Evolutionary conservation across 2,797 vertebrate species (phyloP).

Genomic region (Chrosomus eos): DNA sequence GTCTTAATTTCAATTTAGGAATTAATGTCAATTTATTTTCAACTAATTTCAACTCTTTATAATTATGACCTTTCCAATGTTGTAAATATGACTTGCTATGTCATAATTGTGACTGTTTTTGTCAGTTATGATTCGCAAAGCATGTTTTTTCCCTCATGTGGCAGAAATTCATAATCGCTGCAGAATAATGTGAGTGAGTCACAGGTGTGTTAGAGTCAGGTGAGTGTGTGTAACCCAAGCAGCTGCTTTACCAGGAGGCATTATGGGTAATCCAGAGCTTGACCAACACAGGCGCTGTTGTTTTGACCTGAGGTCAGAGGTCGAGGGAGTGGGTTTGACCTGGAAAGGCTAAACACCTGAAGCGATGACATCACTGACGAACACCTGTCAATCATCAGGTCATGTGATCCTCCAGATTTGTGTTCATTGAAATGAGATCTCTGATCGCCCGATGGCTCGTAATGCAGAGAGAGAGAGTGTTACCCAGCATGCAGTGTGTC

Average conservation of each 20-base stretch:
- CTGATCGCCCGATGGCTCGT: too few relatives aligned
- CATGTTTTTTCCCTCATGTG: too few relatives aligned
- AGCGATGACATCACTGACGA: background rate
- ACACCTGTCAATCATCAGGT: background rate
- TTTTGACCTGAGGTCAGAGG: background rate
- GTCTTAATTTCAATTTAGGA: too few relatives aligned
- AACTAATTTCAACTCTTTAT: too few relatives aligned
- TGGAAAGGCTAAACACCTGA: background rate
- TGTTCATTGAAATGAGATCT: background rate
- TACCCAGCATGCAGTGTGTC: background rate
- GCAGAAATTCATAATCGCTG: too few relatives aligned
- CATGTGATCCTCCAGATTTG: background rate
- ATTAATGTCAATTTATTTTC: too few relatives aligned
- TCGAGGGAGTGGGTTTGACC: background rate
- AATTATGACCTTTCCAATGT: too few relatives aligned
- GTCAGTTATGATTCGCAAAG: too few relatives aligned
- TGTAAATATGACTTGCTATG: too few relatives aligned
- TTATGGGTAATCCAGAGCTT: background rate
- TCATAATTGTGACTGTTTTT: too few relatives aligned
- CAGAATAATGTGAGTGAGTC: too few relatives aligned
- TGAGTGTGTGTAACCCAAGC: constrained; percentile 54
- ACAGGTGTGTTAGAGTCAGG: constrained; percentile 1
- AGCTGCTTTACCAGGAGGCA: background rate
- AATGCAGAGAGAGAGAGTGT: background rate
- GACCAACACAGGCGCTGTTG: background rate